Percentiles rank a stretch among this genome's conserved stretches.
Evolutionary conservation across 1,140 invertebrate species (phyloP).

Genomic region (Forficula auricularia): DNA sequence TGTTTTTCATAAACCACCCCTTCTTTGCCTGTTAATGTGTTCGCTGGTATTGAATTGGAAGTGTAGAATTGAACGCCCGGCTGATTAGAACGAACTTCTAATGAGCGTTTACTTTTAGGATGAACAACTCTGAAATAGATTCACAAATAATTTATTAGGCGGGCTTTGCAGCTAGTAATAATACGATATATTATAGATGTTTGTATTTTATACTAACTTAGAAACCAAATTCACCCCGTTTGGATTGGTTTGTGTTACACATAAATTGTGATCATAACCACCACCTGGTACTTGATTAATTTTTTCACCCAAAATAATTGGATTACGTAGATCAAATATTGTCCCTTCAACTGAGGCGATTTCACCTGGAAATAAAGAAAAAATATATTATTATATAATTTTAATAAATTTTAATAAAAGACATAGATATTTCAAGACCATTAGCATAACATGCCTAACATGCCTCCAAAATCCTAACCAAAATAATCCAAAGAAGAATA

Average conservation of each 20-base stretch:
- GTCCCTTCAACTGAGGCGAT: constrained; percentile 44
- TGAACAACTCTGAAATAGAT: constrained; percentile 39
- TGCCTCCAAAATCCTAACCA: too few relatives aligned
- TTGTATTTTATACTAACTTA: constrained; percentile 15
- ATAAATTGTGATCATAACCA: constrained; percentile 67
- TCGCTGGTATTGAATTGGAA: constrained; percentile 48
- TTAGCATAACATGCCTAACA: too few relatives aligned
- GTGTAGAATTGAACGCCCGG: constrained; percentile 86
- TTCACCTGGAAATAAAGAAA: constrained; percentile 32
- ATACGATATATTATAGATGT: neutral
- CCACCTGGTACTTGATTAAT: constrained; percentile 15
- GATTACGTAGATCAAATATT: constrained; percentile 47
- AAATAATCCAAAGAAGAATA: too few relatives aligned
- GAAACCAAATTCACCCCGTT: constrained; percentile 22
- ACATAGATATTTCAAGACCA: too few relatives aligned
- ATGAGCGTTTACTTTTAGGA: constrained; percentile 42
- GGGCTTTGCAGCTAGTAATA: neutral
- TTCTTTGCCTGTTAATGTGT: constrained; percentile 43
- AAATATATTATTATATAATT: constrained; percentile 1
- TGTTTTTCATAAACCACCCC: constrained; percentile 53
- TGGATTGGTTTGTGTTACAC: constrained; percentile 28
- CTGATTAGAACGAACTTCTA: constrained; percentile 68
- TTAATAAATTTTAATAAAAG: too few relatives aligned
- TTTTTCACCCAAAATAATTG: constrained; percentile 28
- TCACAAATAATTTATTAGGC: constrained; percentile 7